Conservation (phyloP, 2,113 vertebrate genomes). For the Saguinus midas region DNA sequence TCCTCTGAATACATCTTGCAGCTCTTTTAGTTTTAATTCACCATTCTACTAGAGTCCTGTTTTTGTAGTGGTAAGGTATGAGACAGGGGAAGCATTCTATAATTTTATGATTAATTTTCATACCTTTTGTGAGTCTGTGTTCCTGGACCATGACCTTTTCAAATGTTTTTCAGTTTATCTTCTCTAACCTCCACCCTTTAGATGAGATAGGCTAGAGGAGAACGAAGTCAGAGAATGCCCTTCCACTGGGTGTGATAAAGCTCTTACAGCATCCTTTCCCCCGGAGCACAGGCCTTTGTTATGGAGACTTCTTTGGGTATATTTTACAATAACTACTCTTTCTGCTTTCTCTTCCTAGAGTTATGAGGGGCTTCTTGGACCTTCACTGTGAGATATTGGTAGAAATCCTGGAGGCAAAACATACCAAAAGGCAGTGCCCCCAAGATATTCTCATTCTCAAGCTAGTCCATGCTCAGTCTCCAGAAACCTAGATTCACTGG, state of each 20-base stretch:
- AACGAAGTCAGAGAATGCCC: background rate
- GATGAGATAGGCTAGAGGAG: background rate
- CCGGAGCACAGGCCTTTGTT: background rate
- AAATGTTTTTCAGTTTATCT: background rate
- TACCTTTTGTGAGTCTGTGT: background rate
- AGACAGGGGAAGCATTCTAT: background rate
- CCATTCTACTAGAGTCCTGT: background rate
- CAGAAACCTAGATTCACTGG: background rate
- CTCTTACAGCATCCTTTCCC: background rate
- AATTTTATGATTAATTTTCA: background rate
- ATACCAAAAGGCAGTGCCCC: background rate
- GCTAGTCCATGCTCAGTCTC: background rate
- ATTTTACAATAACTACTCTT: background rate
- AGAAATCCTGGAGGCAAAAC: background rate
- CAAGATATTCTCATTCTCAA: background rate
- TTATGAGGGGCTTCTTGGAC: background rate
- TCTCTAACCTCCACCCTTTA: background rate
- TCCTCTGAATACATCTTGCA: background rate
- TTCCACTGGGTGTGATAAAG: background rate
- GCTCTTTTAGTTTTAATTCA: background rate
- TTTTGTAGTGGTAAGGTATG: background rate
- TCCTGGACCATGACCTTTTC: background rate
- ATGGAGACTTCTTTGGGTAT: background rate
- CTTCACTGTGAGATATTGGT: background rate
- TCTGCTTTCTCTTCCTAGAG: background rate